Evolutionary conservation across 2,113 vertebrate species (phyloP), one percentile per base, ranked within the genome.

Genomic region (Anoplopoma fimbria): DNA sequence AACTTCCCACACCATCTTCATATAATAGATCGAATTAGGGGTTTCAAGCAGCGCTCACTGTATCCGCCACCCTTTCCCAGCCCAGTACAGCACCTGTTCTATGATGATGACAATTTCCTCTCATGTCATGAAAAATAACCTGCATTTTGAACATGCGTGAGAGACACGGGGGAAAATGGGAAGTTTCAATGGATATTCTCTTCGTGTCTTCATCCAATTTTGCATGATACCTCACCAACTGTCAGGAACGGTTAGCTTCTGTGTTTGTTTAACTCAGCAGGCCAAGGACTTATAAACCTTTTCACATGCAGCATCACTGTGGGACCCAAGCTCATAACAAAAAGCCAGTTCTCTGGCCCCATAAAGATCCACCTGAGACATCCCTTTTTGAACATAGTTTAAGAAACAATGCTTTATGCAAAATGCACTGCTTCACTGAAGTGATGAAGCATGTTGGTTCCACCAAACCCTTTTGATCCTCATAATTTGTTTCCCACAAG

Each of bases 1-100:
- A 76, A 78, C 74, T 85, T 91, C 89, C 74, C 91, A 90, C 67
- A 81, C 83, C 68, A 84, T 91, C 89, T 76, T 72, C 82, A 88
- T 73, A 78, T 88, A 84, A 77, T 75, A 75, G 82, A 83, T 75
- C 8, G 60, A 91, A 82, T 79, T 62, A 69, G 90, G 64, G 62
- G 61, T 82, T 88, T 88, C 82, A 85, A 58, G 75, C 83, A 69
- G 76, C 33, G 6, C 61, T 76, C 74, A 73, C 65, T 45, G 15
- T 29, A 73, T 75, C 77, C 76, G 76, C 84, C 84, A 75, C 81
- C 74, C 85, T 81, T 82, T 87, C 63, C 78, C 70, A 68, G 69
- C 49, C 83, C 75, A 8, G 58, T 65, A 15, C 77, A 73, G 49
- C 88, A 92, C 90, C 87, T 93, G 89, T 77, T 85, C 58, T 34